These are phyloP conservation scores for Merops nubicus DNA, from an alignment of 2,113 vertebrate genomes.

Conservation along the genomic window DNA sequence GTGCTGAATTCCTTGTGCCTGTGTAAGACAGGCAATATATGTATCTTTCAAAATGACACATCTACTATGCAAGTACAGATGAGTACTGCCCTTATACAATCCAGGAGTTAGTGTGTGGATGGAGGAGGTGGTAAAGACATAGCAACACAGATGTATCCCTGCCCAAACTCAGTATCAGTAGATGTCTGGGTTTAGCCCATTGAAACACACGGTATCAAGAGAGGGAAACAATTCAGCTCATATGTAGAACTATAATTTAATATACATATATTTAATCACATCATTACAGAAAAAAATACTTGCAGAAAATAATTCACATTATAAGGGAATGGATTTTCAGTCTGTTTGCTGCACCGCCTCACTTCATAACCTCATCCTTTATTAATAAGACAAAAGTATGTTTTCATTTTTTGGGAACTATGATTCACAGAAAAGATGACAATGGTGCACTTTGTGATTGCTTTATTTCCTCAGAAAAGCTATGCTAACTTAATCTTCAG, in stretches of 20 bases:
- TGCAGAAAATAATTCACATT: neutral
- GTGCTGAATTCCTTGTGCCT: neutral
- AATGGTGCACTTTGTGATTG: neutral
- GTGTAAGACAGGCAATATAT: neutral
- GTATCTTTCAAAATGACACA: neutral
- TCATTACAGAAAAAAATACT: neutral
- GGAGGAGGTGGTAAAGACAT: neutral
- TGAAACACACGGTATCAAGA: neutral
- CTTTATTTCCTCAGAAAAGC: neutral
- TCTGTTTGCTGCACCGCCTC: neutral
- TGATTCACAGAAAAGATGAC: neutral
- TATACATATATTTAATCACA: neutral
- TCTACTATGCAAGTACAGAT: neutral
- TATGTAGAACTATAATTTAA: too few species aligned
- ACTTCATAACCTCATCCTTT: neutral
- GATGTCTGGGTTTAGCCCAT: neutral
- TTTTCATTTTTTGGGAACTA: neutral
- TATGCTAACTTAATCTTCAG: neutral
- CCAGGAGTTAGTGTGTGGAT: neutral
- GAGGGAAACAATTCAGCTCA: neutral
- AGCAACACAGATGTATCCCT: neutral
- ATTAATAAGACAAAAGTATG: neutral
- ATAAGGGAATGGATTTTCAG: neutral
- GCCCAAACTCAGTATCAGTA: neutral
- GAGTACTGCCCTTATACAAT: neutral